Conservation (phyloP, 2,888 invertebrate species). For the Synergus umbraculus region DNA sequence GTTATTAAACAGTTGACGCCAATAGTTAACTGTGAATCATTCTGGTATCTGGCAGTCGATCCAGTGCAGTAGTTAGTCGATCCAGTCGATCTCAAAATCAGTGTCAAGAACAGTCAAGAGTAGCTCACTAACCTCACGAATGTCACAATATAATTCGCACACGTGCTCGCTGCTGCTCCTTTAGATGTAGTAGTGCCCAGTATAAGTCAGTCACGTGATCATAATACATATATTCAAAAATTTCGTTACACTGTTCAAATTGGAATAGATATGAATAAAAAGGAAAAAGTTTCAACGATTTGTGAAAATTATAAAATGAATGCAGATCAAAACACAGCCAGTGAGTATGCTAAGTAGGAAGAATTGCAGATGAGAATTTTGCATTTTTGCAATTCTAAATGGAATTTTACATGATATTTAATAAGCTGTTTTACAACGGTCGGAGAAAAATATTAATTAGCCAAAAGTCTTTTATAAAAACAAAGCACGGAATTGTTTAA, state of each 20-base stretch:
- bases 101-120: background rate
- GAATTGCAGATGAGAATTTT: background rate
- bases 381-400: background rate
- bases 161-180: background rate
- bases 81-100: slow-evolving; percentile 1
- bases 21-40: slow-evolving; percentile 2
- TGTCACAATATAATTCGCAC: background rate
- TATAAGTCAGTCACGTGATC: background rate
- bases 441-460: background rate
- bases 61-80: no score
- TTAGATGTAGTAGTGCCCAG: background rate
- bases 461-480: no score
- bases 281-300: background rate
- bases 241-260: background rate
- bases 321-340: background rate
- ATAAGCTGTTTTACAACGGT: background rate
- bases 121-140: background rate
- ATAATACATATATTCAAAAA: background rate
- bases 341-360: background rate
- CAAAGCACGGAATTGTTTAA: no score
- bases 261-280: background rate
- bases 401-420: background rate
- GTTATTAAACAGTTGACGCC: slow-evolving; percentile 8
- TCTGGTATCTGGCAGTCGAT: background rate
- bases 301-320: background rate